Evolutionary conservation across 2,113 vertebrate genomes (phyloP).

Genomic region (Albula glossodonta): DNA sequence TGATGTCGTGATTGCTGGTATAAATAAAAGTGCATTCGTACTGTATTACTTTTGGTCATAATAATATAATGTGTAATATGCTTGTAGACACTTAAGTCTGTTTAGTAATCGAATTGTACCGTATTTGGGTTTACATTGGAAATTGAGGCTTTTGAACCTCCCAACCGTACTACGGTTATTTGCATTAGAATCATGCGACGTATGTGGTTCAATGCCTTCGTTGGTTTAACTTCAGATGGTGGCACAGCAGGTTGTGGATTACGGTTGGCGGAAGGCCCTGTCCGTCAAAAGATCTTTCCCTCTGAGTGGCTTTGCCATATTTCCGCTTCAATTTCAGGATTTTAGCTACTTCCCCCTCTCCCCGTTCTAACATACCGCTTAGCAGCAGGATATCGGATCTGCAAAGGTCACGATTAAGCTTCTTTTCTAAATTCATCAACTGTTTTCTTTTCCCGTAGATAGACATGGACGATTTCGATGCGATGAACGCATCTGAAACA

Average conservation of each 20-base stretch:
- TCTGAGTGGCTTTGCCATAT: conserved; percentile 9
- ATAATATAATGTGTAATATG: too few relatives aligned
- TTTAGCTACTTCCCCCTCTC: not conserved
- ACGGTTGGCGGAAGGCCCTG: not conserved
- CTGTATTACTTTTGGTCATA: too few relatives aligned
- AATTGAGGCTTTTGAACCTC: too few relatives aligned
- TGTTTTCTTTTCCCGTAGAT: not conserved
- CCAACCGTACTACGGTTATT: not conserved
- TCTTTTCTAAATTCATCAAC: not conserved
- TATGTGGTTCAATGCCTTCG: not conserved
- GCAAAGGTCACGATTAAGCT: not conserved
- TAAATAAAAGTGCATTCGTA: too few relatives aligned
- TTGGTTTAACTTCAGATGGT: not conserved
- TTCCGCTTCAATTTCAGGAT: not conserved
- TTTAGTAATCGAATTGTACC: too few relatives aligned
- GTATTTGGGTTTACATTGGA: too few relatives aligned
- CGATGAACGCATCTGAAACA: conserved; percentile 61
- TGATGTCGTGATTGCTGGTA: too few relatives aligned
- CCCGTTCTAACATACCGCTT: not conserved
- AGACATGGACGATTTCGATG: conserved; percentile 75
- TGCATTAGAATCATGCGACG: not conserved
- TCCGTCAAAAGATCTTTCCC: not conserved
- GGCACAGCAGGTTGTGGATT: not conserved
- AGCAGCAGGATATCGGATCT: not conserved
- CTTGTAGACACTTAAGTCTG: too few relatives aligned